A percentile compares a stretch with the other conserved stretches of the same genome.
Conservation (phyloP, 2,888 invertebrate species). For the Sphecodes monilicornis region DNA sequence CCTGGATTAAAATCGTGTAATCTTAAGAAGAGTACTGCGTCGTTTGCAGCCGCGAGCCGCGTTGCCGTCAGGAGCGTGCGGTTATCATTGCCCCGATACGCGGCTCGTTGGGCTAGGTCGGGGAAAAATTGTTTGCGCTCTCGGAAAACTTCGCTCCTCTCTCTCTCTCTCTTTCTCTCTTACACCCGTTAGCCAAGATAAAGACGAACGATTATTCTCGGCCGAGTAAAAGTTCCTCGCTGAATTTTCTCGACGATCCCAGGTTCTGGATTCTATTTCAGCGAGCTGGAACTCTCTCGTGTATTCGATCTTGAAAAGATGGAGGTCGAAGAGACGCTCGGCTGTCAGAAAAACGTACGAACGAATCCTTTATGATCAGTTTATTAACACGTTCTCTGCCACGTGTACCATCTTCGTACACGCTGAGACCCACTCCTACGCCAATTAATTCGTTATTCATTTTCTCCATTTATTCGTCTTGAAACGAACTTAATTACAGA, state of each 20-base stretch:
- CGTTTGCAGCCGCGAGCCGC: not conserved
- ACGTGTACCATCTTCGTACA: too few species aligned
- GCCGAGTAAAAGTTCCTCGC: not conserved
- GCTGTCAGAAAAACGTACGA: too few species aligned
- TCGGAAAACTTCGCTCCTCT: not conserved
- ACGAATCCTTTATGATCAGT: too few species aligned
- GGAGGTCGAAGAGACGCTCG: too few species aligned
- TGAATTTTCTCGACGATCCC: not conserved
- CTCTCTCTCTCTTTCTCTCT: not conserved
- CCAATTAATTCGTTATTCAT: too few species aligned
- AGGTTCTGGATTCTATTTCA: not conserved
- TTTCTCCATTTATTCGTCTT: too few species aligned
- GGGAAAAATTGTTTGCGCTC: slow-evolving; percentile 47
- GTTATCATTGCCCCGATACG: slow-evolving; percentile 17
- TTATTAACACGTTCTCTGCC: too few species aligned
- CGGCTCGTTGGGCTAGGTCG: slow-evolving; percentile 64
- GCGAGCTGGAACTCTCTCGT: not conserved
- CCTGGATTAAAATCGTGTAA: slow-evolving; percentile 7
- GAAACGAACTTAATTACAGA: too few species aligned
- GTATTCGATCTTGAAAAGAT: not conserved
- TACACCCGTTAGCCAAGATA: not conserved
- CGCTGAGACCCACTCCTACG: too few species aligned
- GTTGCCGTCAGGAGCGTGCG: slow-evolving; percentile 25
- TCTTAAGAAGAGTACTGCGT: not conserved
- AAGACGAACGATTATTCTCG: not conserved